These are phyloP conservation scores for Phrynosoma platyrhinos DNA, from an alignment of 2,113 vertebrate genomes.

Conservation along the genomic window DNA sequence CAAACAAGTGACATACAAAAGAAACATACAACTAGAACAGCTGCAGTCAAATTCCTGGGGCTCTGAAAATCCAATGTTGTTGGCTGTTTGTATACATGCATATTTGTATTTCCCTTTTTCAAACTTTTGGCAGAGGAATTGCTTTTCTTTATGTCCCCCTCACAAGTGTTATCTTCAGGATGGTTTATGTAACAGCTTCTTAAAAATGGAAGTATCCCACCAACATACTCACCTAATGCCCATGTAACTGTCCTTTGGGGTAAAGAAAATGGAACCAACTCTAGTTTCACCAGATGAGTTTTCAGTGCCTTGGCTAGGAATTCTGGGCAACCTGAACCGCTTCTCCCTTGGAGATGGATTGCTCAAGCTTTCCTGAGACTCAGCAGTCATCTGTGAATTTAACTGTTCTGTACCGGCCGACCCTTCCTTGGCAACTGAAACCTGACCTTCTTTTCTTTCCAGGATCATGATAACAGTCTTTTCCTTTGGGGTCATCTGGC, in stretches of 20 bases:
- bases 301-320: constrained; percentile 65
- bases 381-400: constrained; percentile 79
- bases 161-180: background rate
- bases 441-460: constrained; percentile 69
- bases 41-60: too few species aligned
- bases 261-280: constrained; percentile 86
- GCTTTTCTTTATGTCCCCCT: background rate
- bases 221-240: constrained; percentile 83
- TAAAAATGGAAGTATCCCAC: constrained; percentile 23
- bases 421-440: constrained; percentile 54
- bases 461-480: constrained; percentile 74
- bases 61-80: too few species aligned
- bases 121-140: too few species aligned
- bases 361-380: constrained; percentile 72
- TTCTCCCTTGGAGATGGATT: constrained; percentile 70
- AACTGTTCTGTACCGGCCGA: constrained; percentile 68
- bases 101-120: background rate
- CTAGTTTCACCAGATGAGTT: constrained; percentile 72
- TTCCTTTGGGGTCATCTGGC: constrained; percentile 66
- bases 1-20: too few species aligned
- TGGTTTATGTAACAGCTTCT: too few species aligned
- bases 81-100: too few species aligned
- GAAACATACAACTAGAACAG: too few species aligned
- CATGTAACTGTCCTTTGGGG: constrained; percentile 83
- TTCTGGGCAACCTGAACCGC: constrained; percentile 67